A percentile compares a stretch with the other conserved stretches of the same genome.
These are phyloP conservation scores for Portevinia maculata DNA, from an alignment of 2,888 invertebrate genomes.

Conservation along the genomic window DNA sequence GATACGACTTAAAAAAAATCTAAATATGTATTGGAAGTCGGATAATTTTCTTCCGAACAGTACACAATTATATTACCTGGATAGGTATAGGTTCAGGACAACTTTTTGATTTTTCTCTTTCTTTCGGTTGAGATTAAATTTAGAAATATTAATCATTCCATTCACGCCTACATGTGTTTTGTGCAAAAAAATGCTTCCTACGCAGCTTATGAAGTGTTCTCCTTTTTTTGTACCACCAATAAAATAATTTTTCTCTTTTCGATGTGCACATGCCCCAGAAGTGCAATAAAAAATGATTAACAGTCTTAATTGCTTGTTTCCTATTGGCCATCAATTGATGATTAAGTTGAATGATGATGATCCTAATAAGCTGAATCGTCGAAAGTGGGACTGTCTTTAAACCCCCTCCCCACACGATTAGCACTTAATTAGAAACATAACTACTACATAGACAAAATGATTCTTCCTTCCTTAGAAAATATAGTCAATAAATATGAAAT, in stretches of 20 bases:
- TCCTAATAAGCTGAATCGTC: slow-evolving; percentile 35
- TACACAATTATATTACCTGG: slow-evolving; percentile 53
- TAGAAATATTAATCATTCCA: slow-evolving; percentile 50
- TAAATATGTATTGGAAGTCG: slow-evolving; percentile 8
- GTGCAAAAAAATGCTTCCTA: slow-evolving; percentile 3
- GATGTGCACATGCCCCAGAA: slow-evolving; percentile 61
- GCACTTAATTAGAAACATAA: slow-evolving; percentile 65
- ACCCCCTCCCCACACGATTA: slow-evolving; percentile 24
- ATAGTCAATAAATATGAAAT: slow-evolving; percentile 69
- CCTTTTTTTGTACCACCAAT: slow-evolving; percentile 40
- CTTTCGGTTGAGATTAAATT: slow-evolving; percentile 46
- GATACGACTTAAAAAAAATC: neutral
- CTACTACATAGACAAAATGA: slow-evolving; percentile 45
- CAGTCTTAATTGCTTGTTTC: slow-evolving; percentile 55
- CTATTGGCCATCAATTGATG: slow-evolving; percentile 63
- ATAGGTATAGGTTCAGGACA: slow-evolving; percentile 35
- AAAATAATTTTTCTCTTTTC: slow-evolving; percentile 53
- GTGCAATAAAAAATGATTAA: slow-evolving; percentile 55
- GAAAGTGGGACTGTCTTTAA: slow-evolving; percentile 33
- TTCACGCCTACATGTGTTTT: slow-evolving; percentile 31
- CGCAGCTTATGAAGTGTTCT: no score
- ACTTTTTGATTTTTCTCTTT: slow-evolving; percentile 6
- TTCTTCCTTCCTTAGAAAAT: slow-evolving; percentile 51
- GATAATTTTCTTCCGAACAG: slow-evolving; percentile 9
- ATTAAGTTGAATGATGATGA: slow-evolving; percentile 57